These are phyloP conservation scores for Agriopis marginaria DNA, from an alignment of 2,888 invertebrate species.

Conservation along the genomic window DNA sequence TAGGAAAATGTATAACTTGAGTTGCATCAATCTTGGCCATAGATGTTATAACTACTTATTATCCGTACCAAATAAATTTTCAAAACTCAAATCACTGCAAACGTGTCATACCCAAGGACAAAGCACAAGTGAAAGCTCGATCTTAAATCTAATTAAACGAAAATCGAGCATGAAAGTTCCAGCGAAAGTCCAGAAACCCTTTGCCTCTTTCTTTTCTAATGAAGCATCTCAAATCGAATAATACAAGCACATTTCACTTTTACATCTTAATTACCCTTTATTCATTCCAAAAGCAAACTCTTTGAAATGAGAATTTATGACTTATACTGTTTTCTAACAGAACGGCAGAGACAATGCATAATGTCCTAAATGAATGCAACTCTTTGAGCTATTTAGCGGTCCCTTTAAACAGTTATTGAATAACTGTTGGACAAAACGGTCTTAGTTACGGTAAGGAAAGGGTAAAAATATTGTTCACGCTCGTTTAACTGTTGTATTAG, in stretches of 20 bases:
- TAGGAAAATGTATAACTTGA: no score
- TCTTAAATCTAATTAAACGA: slow-evolving; percentile 26
- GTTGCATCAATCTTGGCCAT: no score
- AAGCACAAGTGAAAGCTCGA: slow-evolving; percentile 37
- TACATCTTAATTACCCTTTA: slow-evolving; percentile 82
- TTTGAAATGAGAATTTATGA: slow-evolving; percentile 77
- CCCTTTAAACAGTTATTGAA: slow-evolving; percentile 69
- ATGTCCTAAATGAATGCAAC: slow-evolving; percentile 79
- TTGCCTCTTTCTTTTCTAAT: slow-evolving; percentile 56
- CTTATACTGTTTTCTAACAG: slow-evolving; percentile 65
- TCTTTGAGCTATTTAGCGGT: slow-evolving; percentile 76
- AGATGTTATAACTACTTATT: no score
- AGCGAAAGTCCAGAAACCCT: slow-evolving; percentile 77
- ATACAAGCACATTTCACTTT: slow-evolving; percentile 79
- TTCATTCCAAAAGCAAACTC: slow-evolving; percentile 60
- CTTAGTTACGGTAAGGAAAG: slow-evolving; percentile 77
- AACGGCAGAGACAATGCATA: slow-evolving; percentile 58
- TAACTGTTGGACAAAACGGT: slow-evolving; percentile 70
- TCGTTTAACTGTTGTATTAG: slow-evolving; percentile 49
- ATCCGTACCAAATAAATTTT: not conserved
- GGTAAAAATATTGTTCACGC: slow-evolving; percentile 69
- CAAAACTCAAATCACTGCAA: not conserved
- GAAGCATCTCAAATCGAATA: slow-evolving; percentile 69
- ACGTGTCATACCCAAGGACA: not conserved
- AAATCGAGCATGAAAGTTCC: slow-evolving; percentile 48